Conservation (phyloP, 2,113 vertebrate species). For the Aythya baeri region DNA sequence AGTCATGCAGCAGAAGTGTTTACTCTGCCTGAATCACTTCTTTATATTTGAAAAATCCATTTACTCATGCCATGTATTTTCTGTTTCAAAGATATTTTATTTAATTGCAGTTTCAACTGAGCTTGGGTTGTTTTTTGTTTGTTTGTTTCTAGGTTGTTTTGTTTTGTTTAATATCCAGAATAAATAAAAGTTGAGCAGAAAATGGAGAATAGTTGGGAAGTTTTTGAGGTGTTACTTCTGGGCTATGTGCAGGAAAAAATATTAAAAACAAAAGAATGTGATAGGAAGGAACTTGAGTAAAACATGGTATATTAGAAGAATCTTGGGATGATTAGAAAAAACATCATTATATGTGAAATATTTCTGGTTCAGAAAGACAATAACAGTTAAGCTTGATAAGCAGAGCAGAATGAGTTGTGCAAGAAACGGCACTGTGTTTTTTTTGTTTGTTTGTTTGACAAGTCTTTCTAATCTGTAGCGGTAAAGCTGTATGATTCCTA, state of each 20-base stretch:
- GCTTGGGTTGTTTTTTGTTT: not conserved
- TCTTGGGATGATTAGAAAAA: not conserved
- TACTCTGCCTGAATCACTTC: not conserved
- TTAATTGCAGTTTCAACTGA: not conserved
- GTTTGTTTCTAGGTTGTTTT: not conserved
- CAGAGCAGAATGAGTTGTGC: not conserved
- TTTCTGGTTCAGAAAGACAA: not conserved
- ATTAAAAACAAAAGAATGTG: not conserved
- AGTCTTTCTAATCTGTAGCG: not conserved
- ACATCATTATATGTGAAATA: not conserved
- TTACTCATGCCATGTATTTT: constrained; percentile 37
- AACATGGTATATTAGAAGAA: not conserved
- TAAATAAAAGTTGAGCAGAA: not conserved
- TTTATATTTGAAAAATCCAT: constrained; percentile 29
- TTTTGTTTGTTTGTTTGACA: not conserved
- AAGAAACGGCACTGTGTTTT: not conserved
- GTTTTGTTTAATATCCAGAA: not conserved
- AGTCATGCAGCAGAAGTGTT: constrained; percentile 23
- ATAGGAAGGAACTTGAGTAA: not conserved
- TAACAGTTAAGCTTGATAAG: not conserved
- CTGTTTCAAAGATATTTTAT: not conserved
- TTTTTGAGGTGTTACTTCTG: not conserved
- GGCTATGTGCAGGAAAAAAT: not conserved
- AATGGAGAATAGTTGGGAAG: not conserved
- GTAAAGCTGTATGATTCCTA: not conserved